Evolutionary conservation across 2,797 vertebrate species (phyloP), one percentile per base, ranked within the genome.

Genomic region (Megaceryle alcyon): DNA sequence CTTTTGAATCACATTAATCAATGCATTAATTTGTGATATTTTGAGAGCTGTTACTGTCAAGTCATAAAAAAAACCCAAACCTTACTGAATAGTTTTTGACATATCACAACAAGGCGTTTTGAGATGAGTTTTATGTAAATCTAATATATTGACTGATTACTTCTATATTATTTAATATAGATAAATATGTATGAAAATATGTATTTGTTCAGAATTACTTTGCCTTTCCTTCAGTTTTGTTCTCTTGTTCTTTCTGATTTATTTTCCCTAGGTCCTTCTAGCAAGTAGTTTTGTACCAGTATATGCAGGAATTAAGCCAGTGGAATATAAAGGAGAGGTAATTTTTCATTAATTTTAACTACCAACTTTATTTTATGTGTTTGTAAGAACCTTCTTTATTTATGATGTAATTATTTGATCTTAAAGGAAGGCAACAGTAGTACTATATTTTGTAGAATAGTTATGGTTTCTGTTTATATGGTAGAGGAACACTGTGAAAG

Each of bases 251-350:
- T 59, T 64, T 33, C 31, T 71, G 14, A 3, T 70, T 57, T 7
- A 25, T 79, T 80, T 53, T 79, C 3, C 64, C 3, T 72, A 99
- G 99, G 99, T 98, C 25, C 98, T 99, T 2, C 93, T 99, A 78
- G 99, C 99, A 84, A 99, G 99, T 97, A 98, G 99, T 95, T 99
- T 99, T 89, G 96, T 99, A 51, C 99, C 99, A 2, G 5, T 99
- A 5, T 99, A 99, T 64, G 98, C 99, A 65, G 99, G 99, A 92
- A 66, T 98, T 48, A 98, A 96, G 66, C 97, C 99, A 5, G 98
- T 99, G 86, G 98, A 99, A 39, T 99, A 99, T 94, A 97, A 97
- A 95, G 99, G 99, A 95, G 97, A 99, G 99, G 99, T 99, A 98
- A 98, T 76, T 68, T 60, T 94, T 91, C 7, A 5, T 56, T 39